These are phyloP conservation scores for Orchestes rusci DNA, from an alignment of 2,888 invertebrate species.

Conservation along the genomic window DNA sequence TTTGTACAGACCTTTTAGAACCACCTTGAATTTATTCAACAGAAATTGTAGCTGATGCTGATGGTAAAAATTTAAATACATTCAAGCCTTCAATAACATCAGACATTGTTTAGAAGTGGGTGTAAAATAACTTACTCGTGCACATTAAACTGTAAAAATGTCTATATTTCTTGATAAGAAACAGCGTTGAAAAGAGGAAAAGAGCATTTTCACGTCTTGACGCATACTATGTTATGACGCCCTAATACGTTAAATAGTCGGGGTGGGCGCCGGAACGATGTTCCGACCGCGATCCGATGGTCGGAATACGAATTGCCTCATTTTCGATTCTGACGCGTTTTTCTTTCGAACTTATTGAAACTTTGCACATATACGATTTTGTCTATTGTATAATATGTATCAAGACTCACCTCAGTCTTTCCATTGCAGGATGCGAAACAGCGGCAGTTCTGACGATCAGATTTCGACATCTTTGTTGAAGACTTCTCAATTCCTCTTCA, in stretches of 20 bases:
- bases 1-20: no score
- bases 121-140: no score
- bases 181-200: neutral
- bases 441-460: constrained; percentile 51
- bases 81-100: no score
- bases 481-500: constrained; percentile 60
- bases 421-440: constrained; percentile 35
- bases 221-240: constrained; percentile 14
- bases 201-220: constrained; percentile 1
- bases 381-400: neutral
- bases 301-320: constrained; percentile 21
- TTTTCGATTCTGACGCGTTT: constrained; percentile 21
- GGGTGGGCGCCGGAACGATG: constrained; percentile 15
- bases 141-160: no score
- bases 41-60: no score
- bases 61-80: no score
- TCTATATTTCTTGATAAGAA: neutral
- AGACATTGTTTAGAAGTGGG: no score
- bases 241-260: constrained; percentile 22
- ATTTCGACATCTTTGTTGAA: constrained; percentile 65
- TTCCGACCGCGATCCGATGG: constrained; percentile 15
- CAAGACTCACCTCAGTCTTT: constrained; percentile 28
- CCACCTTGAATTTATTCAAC: no score
- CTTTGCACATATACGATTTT: constrained; percentile 13
- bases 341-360: constrained; percentile 16